Percentiles rank a stretch among this genome's conserved stretches.
Evolutionary conservation across 2,888 invertebrate species (phyloP).

Genomic region (Zygothrica quintamaculata): DNA sequence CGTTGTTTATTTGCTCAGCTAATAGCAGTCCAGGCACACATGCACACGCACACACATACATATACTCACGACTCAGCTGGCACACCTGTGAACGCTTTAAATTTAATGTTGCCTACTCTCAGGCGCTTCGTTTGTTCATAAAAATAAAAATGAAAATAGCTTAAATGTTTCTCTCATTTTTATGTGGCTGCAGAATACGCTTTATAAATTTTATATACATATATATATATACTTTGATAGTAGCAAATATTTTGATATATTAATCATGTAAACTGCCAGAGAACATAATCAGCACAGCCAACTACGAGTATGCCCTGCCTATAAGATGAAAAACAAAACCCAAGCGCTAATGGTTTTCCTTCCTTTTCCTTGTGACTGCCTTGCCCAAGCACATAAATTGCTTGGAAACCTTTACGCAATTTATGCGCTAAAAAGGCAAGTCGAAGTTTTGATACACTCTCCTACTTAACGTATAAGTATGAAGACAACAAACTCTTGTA

Average conservation of each 20-base stretch:
- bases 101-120: conserved; percentile 40
- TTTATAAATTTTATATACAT: conserved; percentile 58
- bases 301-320: conserved; percentile 14
- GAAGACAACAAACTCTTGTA: no score
- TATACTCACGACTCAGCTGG: conserved; percentile 1
- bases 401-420: conserved; percentile 38
- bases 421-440: conserved; percentile 21
- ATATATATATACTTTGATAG: conserved; percentile 54
- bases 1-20: conserved; percentile 63
- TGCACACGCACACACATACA: not conserved
- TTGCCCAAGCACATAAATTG: conserved; percentile 48
- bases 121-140: conserved; percentile 38
- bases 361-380: conserved; percentile 5
- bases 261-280: conserved; percentile 47
- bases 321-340: conserved; percentile 4
- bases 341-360: conserved; percentile 17
- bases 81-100: conserved; percentile 35
- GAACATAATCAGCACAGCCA: conserved; percentile 45
- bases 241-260: conserved; percentile 57
- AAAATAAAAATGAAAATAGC: conserved; percentile 21
- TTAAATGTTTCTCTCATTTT: conserved; percentile 8
- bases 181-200: conserved; percentile 35
- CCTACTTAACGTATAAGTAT: no score
- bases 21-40: conserved; percentile 45
- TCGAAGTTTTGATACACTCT: not conserved